These are phyloP conservation scores for Apolygus lucorum DNA, from an alignment of 1,140 invertebrate species.

Conservation along the genomic window DNA sequence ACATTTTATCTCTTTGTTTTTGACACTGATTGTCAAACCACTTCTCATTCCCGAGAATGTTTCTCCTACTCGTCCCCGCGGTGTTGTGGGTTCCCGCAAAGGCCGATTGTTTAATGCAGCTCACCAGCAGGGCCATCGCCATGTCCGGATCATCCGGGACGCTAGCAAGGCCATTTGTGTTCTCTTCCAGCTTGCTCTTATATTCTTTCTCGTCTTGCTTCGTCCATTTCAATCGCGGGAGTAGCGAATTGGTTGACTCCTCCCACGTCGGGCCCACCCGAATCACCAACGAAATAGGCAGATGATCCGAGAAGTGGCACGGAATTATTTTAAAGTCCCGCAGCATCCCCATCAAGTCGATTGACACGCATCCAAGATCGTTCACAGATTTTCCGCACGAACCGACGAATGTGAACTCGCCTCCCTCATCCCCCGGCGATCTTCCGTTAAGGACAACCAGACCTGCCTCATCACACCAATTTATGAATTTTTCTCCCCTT, in stretches of 20 bases:
- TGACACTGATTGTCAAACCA: slow-evolving; percentile 15
- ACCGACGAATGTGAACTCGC: background rate
- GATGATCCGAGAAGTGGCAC: background rate
- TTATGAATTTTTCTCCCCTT: background rate
- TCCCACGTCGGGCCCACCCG: background rate
- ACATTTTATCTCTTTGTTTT: background rate
- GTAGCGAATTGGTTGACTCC: background rate
- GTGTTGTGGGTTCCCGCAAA: background rate
- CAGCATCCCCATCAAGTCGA: background rate
- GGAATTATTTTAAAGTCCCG: background rate
- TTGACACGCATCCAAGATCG: background rate
- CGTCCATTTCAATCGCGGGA: slow-evolving; percentile 8
- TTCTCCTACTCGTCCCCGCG: background rate
- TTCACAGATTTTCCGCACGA: background rate
- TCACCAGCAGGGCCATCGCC: background rate
- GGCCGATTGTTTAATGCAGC: background rate
- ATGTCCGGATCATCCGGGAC: background rate
- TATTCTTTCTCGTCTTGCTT: background rate
- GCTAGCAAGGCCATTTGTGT: background rate
- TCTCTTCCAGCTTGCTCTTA: background rate
- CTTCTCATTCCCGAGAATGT: background rate
- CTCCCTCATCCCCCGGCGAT: background rate
- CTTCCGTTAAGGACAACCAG: slow-evolving; percentile 4
- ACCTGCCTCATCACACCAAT: background rate
- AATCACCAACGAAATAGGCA: background rate